Percentiles rank a stretch among this genome's conserved stretches.
Evolutionary conservation across 1,140 invertebrate genomes (phyloP).

Genomic region (Probaryconus sp.): DNA sequence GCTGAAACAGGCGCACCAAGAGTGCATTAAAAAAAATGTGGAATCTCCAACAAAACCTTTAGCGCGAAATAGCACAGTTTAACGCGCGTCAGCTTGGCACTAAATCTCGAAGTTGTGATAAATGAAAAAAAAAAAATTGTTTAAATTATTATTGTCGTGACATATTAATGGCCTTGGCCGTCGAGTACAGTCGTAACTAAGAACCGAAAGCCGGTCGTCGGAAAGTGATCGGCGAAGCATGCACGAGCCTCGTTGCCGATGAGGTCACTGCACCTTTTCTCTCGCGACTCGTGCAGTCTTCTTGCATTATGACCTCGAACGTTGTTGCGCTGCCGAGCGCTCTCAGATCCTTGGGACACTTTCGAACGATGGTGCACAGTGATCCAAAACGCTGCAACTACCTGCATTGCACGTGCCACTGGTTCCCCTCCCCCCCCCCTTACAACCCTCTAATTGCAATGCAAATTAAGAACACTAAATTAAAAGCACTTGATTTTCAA

Average conservation of each 20-base stretch:
- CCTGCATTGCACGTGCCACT: slow-evolving; percentile 16
- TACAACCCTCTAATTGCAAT: too few relatives aligned
- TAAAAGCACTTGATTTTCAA: too few relatives aligned
- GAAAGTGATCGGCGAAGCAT: slow-evolving; percentile 66
- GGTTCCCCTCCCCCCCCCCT: neutral
- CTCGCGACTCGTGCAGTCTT: slow-evolving; percentile 34
- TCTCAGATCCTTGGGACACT: slow-evolving; percentile 38
- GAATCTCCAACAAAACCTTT: too few relatives aligned
- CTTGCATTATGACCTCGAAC: slow-evolving; percentile 39
- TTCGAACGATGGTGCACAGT: slow-evolving; percentile 11
- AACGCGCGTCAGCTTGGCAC: too few relatives aligned
- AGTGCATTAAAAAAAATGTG: too few relatives aligned
- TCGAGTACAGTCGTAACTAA: slow-evolving; percentile 61
- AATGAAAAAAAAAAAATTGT: too few relatives aligned
- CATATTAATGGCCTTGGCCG: slow-evolving; percentile 70
- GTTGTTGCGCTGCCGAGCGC: slow-evolving; percentile 22
- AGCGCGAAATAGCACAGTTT: too few relatives aligned
- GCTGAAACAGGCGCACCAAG: too few relatives aligned
- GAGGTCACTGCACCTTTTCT: slow-evolving; percentile 62
- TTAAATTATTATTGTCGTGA: slow-evolving; percentile 13
- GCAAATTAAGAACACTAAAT: too few relatives aligned
- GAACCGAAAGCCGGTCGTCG: slow-evolving; percentile 36
- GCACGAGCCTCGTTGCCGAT: slow-evolving; percentile 34
- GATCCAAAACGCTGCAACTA: slow-evolving; percentile 13
- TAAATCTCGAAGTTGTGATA: too few relatives aligned